Base-by-base conservation (phyloP, 2,797 vertebrate species). In the Apogon hyalosoma region DNA sequence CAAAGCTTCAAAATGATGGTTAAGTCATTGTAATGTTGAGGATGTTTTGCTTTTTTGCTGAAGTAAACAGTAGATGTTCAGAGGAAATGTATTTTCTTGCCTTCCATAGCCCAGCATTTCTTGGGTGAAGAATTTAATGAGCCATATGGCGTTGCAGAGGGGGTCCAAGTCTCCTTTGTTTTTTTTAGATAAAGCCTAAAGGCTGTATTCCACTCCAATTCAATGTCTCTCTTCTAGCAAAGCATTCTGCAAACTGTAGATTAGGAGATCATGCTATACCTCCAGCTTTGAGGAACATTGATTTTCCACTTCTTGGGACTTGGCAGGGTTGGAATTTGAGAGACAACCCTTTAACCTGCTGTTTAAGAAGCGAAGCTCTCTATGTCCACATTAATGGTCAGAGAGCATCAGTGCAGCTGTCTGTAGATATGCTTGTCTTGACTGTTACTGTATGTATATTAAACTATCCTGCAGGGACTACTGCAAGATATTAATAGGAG, bases 401-500 rank as follows among this genome's bases (percentile, higher is more conserved):
- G 59, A 41, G 40, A 62, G 45, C 64, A 50, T 71, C 59, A 47
- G 31, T 64, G 61, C 33, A 47, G 56, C 66, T 54, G 42, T 80
- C 69, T 84, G 33, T 77, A 31, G 59, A 76, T 79, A 46, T 59
- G 58, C 48, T 36, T 79, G 41, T 73, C 43, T 80, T 49, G 39
- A 62, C 83, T 80, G 77, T 69, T 70, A 53, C 63, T 40, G 28
- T 75, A 69, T 77, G 58, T 63, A 79, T 67, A 80, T 84, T 57
- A 46, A 55, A 73, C 51, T 73, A 53, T 39, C 50, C 63, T 79
- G 53, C 61, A 63, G 80, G 55, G 83, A 81, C 72, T 47, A 80
- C 77, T 84, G 77, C 66, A 72, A 79, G 64, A 67, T 87, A 84
- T 86, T 89, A 86, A 90, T 86, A 80, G 72, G 60, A 65, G 40